These are phyloP conservation scores for Nasonia giraulti DNA, from an alignment of 1,140 invertebrate genomes.

Conservation along the genomic window DNA sequence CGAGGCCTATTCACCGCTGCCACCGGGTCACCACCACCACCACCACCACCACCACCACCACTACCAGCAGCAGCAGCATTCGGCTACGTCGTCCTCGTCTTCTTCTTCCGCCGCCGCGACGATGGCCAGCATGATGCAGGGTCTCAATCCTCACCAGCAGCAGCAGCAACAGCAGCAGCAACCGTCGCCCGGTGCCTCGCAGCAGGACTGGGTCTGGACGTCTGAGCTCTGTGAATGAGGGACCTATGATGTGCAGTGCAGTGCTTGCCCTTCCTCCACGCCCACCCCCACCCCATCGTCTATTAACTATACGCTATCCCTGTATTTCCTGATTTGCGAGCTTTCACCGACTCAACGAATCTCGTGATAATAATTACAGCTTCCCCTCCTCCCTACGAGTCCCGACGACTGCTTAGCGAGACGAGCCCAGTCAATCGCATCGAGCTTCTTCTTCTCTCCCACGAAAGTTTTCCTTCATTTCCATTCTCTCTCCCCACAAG, in stretches of 20 bases:
- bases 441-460: background rate
- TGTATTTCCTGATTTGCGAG: background rate
- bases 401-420: background rate
- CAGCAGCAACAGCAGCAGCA: slow-evolving; percentile 69
- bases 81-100: background rate
- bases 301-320: background rate
- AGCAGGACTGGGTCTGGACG: slow-evolving; percentile 71
- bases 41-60: slow-evolving; percentile 62
- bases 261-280: slow-evolving; percentile 21
- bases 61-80: slow-evolving; percentile 65
- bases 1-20: slow-evolving; percentile 72
- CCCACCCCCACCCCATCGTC: background rate
- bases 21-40: slow-evolving; percentile 72
- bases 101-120: slow-evolving; percentile 49
- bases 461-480: background rate
- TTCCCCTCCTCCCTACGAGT: background rate
- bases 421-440: background rate
- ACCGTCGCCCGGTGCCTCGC: slow-evolving; percentile 54
- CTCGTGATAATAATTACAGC: background rate
- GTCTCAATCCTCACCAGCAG: slow-evolving; percentile 60
- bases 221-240: slow-evolving; percentile 69
- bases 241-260: background rate
- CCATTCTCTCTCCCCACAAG: background rate
- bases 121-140: slow-evolving; percentile 26
- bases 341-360: background rate